Percentiles rank a stretch among this genome's conserved stretches.
phyloP scores from a whole-genome alignment of 2,888 invertebrate species.

The Chironomus tentans region DNA sequence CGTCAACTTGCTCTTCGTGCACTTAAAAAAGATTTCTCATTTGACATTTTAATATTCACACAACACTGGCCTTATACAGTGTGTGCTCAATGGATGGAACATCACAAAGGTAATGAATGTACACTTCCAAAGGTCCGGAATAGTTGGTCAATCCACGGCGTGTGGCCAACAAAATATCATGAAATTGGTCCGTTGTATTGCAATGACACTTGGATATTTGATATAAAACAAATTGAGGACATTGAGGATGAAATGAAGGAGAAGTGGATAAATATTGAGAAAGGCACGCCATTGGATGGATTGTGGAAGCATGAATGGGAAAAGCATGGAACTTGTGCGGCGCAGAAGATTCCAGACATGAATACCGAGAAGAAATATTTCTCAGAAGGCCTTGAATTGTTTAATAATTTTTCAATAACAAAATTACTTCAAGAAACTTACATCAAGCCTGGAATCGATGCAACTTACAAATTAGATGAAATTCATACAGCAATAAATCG shows the following conservation, averaged over 20 bases:
- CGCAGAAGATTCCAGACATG: slow-evolving; percentile 45
- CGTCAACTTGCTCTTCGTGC: slow-evolving; percentile 7
- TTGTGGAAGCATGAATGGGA: slow-evolving; percentile 76
- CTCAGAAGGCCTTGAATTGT: slow-evolving; percentile 51
- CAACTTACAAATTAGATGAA: slow-evolving; percentile 43
- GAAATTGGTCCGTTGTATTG: slow-evolving; percentile 60
- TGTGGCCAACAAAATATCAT: slow-evolving; percentile 69
- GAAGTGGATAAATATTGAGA: slow-evolving; percentile 66
- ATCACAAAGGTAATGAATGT: slow-evolving; percentile 52
- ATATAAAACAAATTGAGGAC: slow-evolving; percentile 49
- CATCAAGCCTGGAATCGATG: slow-evolving; percentile 47
- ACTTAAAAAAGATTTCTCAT: slow-evolving; percentile 6
- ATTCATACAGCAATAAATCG: slow-evolving; percentile 48
- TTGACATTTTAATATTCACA: slow-evolving; percentile 67
- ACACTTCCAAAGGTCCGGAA: slow-evolving; percentile 50
- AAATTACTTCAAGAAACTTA: slow-evolving; percentile 47
- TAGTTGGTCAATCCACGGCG: slow-evolving; percentile 71
- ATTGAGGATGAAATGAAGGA: slow-evolving; percentile 49
- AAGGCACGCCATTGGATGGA: slow-evolving; percentile 44
- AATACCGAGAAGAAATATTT: slow-evolving; percentile 61
- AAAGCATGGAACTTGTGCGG: slow-evolving; percentile 76
- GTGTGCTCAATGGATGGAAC: slow-evolving; percentile 61
- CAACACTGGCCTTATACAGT: slow-evolving; percentile 71
- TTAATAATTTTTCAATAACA: slow-evolving; percentile 52
- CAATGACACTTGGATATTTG: slow-evolving; percentile 57